A percentile compares a stretch with the other conserved stretches of the same genome.
phyloP scores from a whole-genome alignment of 2,113 vertebrate genomes.

The Stigmatopora argus region DNA sequence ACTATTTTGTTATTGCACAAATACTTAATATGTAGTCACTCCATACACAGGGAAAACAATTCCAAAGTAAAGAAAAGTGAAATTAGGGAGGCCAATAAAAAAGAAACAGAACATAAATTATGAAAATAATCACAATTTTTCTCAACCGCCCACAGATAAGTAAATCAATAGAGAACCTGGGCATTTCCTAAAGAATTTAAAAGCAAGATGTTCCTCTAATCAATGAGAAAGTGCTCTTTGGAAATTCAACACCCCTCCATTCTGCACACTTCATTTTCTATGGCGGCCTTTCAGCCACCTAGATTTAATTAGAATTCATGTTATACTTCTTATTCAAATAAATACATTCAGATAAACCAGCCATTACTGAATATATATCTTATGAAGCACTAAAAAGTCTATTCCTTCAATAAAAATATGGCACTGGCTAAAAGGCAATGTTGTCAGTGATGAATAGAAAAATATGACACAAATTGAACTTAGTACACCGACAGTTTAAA shows the following conservation, averaged over 20 bases:
- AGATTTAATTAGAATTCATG: constrained; percentile 61
- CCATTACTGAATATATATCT: constrained; percentile 14
- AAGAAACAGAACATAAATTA: constrained; percentile 29
- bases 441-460: too few species aligned
- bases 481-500: too few species aligned
- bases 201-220: constrained; percentile 59
- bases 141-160: constrained; percentile 64
- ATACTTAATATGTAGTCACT: too few species aligned
- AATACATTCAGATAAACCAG: constrained; percentile 34
- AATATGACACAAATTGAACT: too few species aligned
- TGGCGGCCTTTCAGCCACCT: constrained; percentile 28
- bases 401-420: constrained; percentile 9
- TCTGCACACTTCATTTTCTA: constrained; percentile 67
- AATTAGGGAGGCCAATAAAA: not conserved
- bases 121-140: constrained; percentile 49
- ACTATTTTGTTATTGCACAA: too few species aligned
- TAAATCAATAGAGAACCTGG: constrained; percentile 72
- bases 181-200: constrained; percentile 70
- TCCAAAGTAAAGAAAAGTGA: not conserved
- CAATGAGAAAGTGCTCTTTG: constrained; percentile 59
- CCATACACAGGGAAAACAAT: too few species aligned
- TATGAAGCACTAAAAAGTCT: constrained; percentile 15
- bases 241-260: constrained; percentile 61
- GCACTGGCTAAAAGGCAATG: not conserved
- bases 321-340: constrained; percentile 46